Base-by-base conservation (phyloP, 2,113 vertebrate species). In the Brachionichthys hirsutus region DNA sequence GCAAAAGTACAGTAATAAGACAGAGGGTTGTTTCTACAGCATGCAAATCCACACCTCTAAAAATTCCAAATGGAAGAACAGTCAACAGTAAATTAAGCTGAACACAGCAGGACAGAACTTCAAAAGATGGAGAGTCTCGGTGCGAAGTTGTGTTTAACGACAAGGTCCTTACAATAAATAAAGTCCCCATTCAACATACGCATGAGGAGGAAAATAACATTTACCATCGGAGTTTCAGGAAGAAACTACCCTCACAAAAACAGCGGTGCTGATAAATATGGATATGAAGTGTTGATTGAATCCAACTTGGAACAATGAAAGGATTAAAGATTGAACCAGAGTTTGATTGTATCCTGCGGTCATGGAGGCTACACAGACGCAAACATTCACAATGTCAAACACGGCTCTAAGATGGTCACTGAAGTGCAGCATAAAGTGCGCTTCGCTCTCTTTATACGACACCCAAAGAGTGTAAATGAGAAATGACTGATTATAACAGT, bases 321-420 rank as follows among this genome's bases (percentile, higher is more conserved):
- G n/a, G n/a, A n/a, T n/a, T n/a, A n/a, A n/a, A n/a, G n/a, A n/a
- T n/a, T n/a, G n/a, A n/a, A 0, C 17, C 56, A 38, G 19, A 60
- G 49, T 45, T 14, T 51, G 45, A 64, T 44, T 63, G 62, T 35
- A 7, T 40, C 38, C 14, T 38, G 52, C 16, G 59, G 34, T 57
- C 41, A 53, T 65, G 70, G 67, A 69, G 46, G 34, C 62, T 34
- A 43, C n/a, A n/a, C 67, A 76, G 10, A 64, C 70, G 58, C 61
- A 79, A 80, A 85, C 85, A 86, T 80, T 83, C 85, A 84, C 54
- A 55, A 47, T 22, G 80, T 89, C 78, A 60, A 53, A 64, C 71
- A 83, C 62, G 72, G 77, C 73, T 84, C 67, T 44, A n/a, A 35
- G 56, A 62, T 59, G 54, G 66, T 57, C 76, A 64, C 5, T 44